Base-by-base conservation (phyloP, 2,113 vertebrate genomes). In the Calypte anna region DNA sequence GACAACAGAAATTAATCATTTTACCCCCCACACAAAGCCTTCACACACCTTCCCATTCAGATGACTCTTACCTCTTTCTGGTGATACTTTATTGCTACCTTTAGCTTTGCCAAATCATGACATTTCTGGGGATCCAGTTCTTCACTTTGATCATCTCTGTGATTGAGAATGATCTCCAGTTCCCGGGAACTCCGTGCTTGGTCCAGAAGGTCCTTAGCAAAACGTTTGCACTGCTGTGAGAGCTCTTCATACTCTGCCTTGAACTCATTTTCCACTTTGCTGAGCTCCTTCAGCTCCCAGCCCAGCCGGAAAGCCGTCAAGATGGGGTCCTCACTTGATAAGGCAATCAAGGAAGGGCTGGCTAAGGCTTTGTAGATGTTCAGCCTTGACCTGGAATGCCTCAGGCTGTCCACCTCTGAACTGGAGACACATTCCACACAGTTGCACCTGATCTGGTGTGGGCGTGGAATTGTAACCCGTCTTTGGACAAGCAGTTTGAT, bases 21-120 rank as follows among this genome's bases (percentile, higher is more conserved):
- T 63, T 23, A 38, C 63, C 74, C 63, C 40, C 19, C 0, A 67
- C 22, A 46, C 7, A 14, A 73, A 81, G 19, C 83, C 33, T 51
- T 53, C 69, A 33, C 46, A 24, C 43, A 28, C 55, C 30, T 92
- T 73, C 7, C 2, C 24, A 50, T 69, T 30, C 12, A 54, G 50
- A 78, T 5, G 9, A 12, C 54, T 78, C 98, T 96, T 98, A 99
- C 99, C 99, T 99, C 99, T 94, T 99, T 99, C 97, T 99, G 99
- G 96, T 99, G 99, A 90, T 99, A 99, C 95, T 99, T 99, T 98
- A 99, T 99, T 96, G 99, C 99, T 93, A 99, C 98, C 90, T 99
- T 99, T 78, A 99, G 98, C 95, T 99, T 99, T 91, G 99, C 99
- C 95, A 99, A 97, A 94, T 99, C 99, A 40, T 99, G 99, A 96